Evolutionary conservation across 2,113 vertebrate genomes (phyloP).

Genomic region (Sinocyclocheilus anophthalmus): DNA sequence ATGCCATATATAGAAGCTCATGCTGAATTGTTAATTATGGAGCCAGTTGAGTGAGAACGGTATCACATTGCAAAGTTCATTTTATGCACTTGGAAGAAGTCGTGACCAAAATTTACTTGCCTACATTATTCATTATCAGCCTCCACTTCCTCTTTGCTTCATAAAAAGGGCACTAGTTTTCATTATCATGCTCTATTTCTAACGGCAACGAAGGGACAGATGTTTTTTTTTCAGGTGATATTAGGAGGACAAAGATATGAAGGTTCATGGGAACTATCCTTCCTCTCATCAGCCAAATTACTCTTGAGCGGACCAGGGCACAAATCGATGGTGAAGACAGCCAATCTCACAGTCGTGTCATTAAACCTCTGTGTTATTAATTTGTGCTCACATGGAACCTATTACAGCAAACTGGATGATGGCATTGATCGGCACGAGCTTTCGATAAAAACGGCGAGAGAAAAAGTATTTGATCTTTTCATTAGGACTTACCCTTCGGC

Average conservation of each 20-base stretch:
- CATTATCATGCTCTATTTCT: neutral
- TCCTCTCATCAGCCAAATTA: slow-evolving; percentile 46
- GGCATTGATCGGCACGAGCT: slow-evolving; percentile 55
- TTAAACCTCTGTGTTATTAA: slow-evolving; percentile 67
- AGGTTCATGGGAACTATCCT: too few relatives aligned
- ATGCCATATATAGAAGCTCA: slow-evolving; percentile 21
- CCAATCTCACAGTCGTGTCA: slow-evolving; percentile 56
- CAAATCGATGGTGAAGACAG: slow-evolving; percentile 58
- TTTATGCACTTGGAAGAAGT: neutral
- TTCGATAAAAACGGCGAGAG: slow-evolving; percentile 20
- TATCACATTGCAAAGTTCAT: slow-evolving; percentile 23
- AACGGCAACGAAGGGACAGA: neutral
- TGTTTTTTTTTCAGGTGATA: neutral
- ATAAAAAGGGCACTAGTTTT: slow-evolving; percentile 1
- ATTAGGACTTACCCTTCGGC: slow-evolving; percentile 49
- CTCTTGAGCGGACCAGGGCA: slow-evolving; percentile 30
- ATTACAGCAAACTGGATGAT: slow-evolving; percentile 54
- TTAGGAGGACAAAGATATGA: too few relatives aligned
- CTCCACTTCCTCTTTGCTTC: neutral
- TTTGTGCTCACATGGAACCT: slow-evolving; percentile 57
- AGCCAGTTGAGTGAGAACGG: neutral
- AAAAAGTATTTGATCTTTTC: slow-evolving; percentile 65
- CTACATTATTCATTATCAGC: neutral
- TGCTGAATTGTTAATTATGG: slow-evolving; percentile 33
- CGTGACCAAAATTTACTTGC: neutral